A percentile compares a stretch with the other conserved stretches of the same genome.
Conservation (phyloP, 1,140 invertebrate genomes). For the Brachionus rotundiformis region DNA sequence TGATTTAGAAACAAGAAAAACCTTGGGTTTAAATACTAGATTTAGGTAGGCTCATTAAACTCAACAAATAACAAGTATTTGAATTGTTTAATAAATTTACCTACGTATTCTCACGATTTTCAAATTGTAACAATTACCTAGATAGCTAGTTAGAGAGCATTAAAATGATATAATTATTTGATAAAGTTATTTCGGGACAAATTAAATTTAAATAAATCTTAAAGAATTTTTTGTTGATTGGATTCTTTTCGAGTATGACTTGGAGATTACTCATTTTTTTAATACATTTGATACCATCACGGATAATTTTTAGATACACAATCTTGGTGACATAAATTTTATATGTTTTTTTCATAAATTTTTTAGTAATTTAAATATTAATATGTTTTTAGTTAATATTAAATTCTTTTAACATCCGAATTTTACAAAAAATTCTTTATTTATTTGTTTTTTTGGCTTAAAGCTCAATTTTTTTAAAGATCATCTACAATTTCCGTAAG, state of each 20-base stretch:
- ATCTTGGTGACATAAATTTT: no score
- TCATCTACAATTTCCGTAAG: background rate
- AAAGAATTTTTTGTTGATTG: background rate
- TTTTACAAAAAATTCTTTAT: background rate
- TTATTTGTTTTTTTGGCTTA: background rate
- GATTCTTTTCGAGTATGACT: background rate
- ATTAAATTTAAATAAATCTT: background rate
- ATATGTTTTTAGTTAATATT: background rate
- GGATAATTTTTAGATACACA: no score
- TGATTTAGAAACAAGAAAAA: constrained; percentile 6
- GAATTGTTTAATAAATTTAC: constrained; percentile 14
- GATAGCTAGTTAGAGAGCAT: background rate
- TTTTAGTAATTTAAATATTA: no score
- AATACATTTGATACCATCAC: background rate
- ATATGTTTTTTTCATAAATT: no score
- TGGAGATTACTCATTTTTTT: background rate
- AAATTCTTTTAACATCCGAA: background rate
- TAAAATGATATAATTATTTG: constrained; percentile 18
- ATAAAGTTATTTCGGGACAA: background rate
- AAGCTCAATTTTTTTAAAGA: background rate
- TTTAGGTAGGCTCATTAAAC: background rate
- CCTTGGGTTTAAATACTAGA: constrained; percentile 9
- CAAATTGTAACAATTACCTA: background rate
- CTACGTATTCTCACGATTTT: constrained; percentile 23
- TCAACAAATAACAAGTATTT: constrained; percentile 22